Percentiles rank a stretch among this genome's conserved stretches.
These are phyloP conservation scores for Geococcyx californianus DNA, from an alignment of 2,113 vertebrate species.

Conservation along the genomic window DNA sequence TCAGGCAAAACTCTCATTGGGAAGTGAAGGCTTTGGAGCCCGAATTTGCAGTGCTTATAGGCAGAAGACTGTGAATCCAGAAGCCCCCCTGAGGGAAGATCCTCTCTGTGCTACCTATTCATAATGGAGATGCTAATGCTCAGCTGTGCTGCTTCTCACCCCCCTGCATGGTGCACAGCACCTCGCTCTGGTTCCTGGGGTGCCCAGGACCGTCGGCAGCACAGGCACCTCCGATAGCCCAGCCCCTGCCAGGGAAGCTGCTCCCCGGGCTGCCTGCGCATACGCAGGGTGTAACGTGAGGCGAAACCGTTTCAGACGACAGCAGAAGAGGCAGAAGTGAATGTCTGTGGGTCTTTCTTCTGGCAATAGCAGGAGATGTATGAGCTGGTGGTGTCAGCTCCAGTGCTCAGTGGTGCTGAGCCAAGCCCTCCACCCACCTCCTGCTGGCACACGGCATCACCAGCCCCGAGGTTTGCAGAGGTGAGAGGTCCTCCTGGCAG, in stretches of 20 bases:
- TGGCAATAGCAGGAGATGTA: background rate
- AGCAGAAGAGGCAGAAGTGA: background rate
- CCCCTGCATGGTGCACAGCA: fast-evolving
- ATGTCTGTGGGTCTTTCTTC: background rate
- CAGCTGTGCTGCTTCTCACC: background rate
- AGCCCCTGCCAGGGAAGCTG: fast-evolving
- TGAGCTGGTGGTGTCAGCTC: background rate
- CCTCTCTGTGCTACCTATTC: background rate
- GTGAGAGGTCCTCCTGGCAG: background rate
- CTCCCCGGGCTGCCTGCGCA: background rate
- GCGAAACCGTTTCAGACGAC: fast-evolving
- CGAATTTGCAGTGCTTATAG: background rate
- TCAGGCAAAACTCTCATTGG: background rate
- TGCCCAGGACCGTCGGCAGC: background rate
- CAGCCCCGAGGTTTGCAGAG: background rate
- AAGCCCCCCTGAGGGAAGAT: background rate
- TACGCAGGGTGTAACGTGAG: fast-evolving
- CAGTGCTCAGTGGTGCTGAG: background rate
- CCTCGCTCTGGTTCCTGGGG: fast-evolving
- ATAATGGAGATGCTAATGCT: fast-evolving
- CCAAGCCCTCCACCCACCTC: fast-evolving
- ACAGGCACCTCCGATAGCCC: fast-evolving
- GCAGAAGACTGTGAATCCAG: background rate
- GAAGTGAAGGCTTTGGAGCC: background rate
- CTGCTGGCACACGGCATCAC: background rate